Base-by-base conservation (phyloP, 2,888 invertebrate species). In the Lamproptera curius region DNA sequence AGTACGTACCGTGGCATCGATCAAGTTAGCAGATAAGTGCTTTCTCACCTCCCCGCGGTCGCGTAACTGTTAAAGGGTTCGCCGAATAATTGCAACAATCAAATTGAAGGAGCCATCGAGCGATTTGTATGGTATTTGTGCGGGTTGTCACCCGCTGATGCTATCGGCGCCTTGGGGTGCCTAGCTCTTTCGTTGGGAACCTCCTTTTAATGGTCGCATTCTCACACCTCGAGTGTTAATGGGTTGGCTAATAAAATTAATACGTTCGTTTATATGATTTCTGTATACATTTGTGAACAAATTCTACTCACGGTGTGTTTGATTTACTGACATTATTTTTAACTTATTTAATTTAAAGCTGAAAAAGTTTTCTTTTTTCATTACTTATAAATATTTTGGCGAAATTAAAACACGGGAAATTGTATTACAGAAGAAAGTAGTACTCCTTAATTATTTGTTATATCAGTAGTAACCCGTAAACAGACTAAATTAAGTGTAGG, bases 101-200 rank as follows among this genome's bases (percentile, higher is more conserved):
- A 83, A 82, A 84, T 73, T 79, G 70, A 70, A 85, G 82, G 78
- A 85, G 82, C 76, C 67, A 85, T 86, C 84, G 87, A 84, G 67
- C 78, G 82, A 85, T 85, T 87, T 85, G 85, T 87, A 84, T 79
- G 83, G 82, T 84, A 79, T 85, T 84, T 84, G 86, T 87, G 86
- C 86, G 86, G 87, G 86, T 76, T 83, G 85, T 82, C 82, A 78
- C 80, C 82, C 79, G 81, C 76, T 77, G 86, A 84, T 86, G 74
- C 70, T 81, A 83, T 84, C 84, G 73, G 59, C 61, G 62, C 82
- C 59, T 78, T 67, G 79, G 73, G 61, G 86, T 86, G 81, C 73
- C 79, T 46, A 43, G 49, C 50, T 45, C 54, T 52, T 52, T 49
- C 54, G 58, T 60, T 83, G 84, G 81, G 81, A 83, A 81, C 68